Conservation (phyloP, 2,797 vertebrate genomes). For the Coregonus ussuriensis region DNA sequence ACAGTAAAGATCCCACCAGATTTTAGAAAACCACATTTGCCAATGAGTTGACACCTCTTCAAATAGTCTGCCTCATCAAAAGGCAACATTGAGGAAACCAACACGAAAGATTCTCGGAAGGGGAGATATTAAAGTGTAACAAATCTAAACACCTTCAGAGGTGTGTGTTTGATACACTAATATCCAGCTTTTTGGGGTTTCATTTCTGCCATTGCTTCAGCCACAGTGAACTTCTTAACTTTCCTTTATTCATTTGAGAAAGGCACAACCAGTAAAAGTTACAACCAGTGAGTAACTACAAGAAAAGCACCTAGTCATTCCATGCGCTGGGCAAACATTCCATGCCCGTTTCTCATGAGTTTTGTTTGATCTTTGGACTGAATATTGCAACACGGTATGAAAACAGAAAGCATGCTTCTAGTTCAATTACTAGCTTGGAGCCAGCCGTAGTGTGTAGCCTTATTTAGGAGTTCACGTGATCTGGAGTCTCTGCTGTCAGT, state of each 20-base stretch:
- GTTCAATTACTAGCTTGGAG: not conserved
- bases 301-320: not conserved
- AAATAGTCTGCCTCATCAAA: conserved; percentile 18
- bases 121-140: not conserved
- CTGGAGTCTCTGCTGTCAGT: conserved; percentile 9
- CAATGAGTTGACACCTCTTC: conserved; percentile 13
- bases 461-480: conserved; percentile 10
- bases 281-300: not conserved
- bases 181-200: not conserved
- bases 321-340: not conserved
- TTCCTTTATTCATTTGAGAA: not conserved
- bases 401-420: not conserved
- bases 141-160: not conserved
- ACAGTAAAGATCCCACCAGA: conserved; percentile 19
- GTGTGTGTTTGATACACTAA: not conserved
- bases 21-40: conserved; percentile 28
- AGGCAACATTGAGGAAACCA: not conserved
- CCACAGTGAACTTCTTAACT: not conserved
- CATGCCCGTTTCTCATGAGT: not conserved
- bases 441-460: not conserved
- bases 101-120: conserved; percentile 9
- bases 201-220: not conserved
- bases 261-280: not conserved
- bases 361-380: not conserved
- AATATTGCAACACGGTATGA: not conserved